These are phyloP conservation scores for Acheta domesticus DNA, from an alignment of 2,888 invertebrate genomes.

Conservation along the genomic window DNA sequence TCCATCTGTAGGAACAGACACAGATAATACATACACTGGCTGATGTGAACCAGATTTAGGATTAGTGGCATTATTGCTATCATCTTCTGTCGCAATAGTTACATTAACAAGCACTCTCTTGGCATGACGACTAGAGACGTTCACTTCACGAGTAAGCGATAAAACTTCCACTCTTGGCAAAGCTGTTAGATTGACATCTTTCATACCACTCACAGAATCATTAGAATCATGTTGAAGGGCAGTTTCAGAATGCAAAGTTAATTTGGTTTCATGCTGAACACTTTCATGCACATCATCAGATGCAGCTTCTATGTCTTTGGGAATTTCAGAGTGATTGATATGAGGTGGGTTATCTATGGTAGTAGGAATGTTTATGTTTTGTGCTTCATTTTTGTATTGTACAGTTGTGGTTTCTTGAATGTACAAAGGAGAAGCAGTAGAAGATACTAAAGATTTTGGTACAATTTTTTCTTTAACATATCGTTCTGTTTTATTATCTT, in stretches of 20 bases:
- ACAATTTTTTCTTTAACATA: neutral
- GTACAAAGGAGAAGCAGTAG: neutral
- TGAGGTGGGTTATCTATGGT: neutral
- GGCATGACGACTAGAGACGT: conserved; percentile 38
- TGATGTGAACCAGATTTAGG: conserved; percentile 44
- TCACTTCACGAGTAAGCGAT: conserved; percentile 33
- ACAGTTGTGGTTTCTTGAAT: conserved; percentile 28
- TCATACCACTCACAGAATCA: conserved; percentile 26
- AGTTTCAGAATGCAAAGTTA: conserved; percentile 28
- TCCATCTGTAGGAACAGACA: conserved; percentile 69
- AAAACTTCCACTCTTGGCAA: conserved; percentile 35
- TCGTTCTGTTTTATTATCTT: conserved; percentile 24
- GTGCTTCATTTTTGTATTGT: conserved; percentile 26
- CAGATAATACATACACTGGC: conserved; percentile 72
- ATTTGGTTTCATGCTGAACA: conserved; percentile 28
- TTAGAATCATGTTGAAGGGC: conserved; percentile 30
- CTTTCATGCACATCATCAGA: conserved; percentile 23
- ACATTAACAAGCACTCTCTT: conserved; percentile 76
- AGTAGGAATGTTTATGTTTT: neutral
- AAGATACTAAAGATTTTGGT: neutral
- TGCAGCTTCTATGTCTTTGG: neutral
- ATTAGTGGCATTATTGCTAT: conserved; percentile 38
- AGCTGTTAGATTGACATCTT: conserved; percentile 30
- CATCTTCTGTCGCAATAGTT: conserved; percentile 71
- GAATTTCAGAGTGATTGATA: neutral